Evolutionary conservation across 2,797 vertebrate species (phyloP), one percentile per base, ranked within the genome.

Genomic region (Amblyopsis hoosieri): DNA sequence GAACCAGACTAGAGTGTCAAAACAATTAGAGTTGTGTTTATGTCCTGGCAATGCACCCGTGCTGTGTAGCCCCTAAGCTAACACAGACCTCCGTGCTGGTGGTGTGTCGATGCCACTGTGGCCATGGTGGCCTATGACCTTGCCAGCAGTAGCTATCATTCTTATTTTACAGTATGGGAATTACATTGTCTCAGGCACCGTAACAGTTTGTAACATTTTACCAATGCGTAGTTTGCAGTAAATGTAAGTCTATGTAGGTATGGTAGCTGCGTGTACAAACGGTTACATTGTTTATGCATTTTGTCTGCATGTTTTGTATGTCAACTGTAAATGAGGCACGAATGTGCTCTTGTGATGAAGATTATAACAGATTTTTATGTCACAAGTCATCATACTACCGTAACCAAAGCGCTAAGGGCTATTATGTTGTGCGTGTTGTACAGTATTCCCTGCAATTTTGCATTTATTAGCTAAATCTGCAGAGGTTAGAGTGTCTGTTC

Each of bases 361-460:
- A 86, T 75, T 48, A 67, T 4, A n/a, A 59, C 66, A 74, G 80
- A 80, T 76, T 69, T 72, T 63, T 74, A 75, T 85, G 83, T 86
- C 83, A 79, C 61, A 71, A 74, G 49, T 54, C 55, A 84, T 87
- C 74, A 82, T 74, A 42, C 17, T 56, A 9, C n/a, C 61, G 74
- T 57, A 60, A 66, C 66, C 63, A 63, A 54, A 81, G 54, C 11
- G 62, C 75, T 71, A 46, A 51, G 12, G 48, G 76, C 77, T 45
- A 46, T 12, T n/a, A 4, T 12, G 11, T 2, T 1, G 49, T 14
- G 61, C 53, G 69, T 49, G 17, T 59, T 57, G 0, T 53, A 46
- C 62, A 57, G 5, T 29, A 56, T 33, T 29, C 23, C 53, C 3
- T 31, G 12, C 53, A 54, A 17, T 23, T 19, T 19, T 19, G 19